Evolutionary conservation across 2,113 vertebrate species (phyloP), one percentile per base, ranked within the genome.

Genomic region (Oostethus manadensis): DNA sequence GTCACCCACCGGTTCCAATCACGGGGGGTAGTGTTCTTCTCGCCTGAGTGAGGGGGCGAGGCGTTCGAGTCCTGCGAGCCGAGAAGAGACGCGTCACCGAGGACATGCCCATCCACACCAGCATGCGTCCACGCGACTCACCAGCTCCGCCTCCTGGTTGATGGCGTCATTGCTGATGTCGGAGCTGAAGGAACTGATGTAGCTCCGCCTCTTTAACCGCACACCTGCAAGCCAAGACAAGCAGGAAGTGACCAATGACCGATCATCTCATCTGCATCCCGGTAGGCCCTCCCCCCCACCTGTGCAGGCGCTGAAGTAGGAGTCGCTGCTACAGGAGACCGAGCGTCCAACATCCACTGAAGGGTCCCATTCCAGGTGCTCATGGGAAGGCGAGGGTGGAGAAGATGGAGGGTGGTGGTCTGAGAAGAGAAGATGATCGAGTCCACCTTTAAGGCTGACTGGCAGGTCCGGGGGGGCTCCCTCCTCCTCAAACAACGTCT

Each of bases 351-450:
- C 83, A 21, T 95, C 93, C 3, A 92, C 93, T 0, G 92, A 92
- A 1, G 92, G 93, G 62, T 95, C 93, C 93, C 93, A 95, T 74
- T 95, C 93, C 74, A 86, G 62, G 14, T 87, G 80, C 60, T 90
- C 89, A 7, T 80, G 82, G 68, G 66, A 55, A 48, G 83, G 60
- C 3, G 58, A 76, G 50, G 73, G 22, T 3, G 71, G 45, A 18
- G 66, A 60, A 11, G 55, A 55, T 15, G 69, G 46, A n/a, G 17
- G 51, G 16, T 10, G 68, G 17, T 3, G 56, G 10, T 56, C 72
- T 68, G 51, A 42, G 57, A 13, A 59, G 2, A 23, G 33, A 10
- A 58, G 47, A 20, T 6, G 43, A 15, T 22, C 7, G 10, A 33
- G 46, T 18, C 70, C 4, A 83, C 78, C 68, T 74, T 33, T 13